Percentiles rank a stretch among this genome's conserved stretches.
Conservation (phyloP, 2,797 vertebrate genomes). For the Parauchenoglanis ngamensis region DNA sequence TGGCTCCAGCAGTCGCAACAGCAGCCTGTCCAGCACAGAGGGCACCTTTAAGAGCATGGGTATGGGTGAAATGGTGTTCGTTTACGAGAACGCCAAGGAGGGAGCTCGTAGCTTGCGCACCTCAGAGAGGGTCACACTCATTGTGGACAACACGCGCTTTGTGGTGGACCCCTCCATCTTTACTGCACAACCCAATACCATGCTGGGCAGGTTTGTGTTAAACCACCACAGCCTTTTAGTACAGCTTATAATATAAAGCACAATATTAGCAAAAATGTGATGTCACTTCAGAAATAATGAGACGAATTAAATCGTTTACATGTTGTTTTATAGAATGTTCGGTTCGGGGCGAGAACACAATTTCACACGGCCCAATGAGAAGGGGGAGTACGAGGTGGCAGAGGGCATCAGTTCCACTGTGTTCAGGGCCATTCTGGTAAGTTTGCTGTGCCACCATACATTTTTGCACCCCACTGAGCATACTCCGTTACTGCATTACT, state of each 20-base stretch:
- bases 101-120: slow-evolving; percentile 83
- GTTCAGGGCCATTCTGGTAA: slow-evolving; percentile 96
- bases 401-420: slow-evolving; percentile 98
- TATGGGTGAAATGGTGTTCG: slow-evolving; percentile 89
- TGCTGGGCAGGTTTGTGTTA: slow-evolving; percentile 90
- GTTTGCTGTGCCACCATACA: slow-evolving; percentile 49
- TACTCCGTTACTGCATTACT: background rate
- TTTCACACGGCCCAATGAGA: slow-evolving; percentile 97
- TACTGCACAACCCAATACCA: slow-evolving; percentile 98
- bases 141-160: slow-evolving; percentile 97
- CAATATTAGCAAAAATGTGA: background rate
- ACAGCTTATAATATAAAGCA: background rate
- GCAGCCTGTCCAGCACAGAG: slow-evolving; percentile 92
- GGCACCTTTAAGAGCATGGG: slow-evolving; percentile 87
- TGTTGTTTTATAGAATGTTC: slow-evolving; percentile 87
- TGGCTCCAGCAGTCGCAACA: slow-evolving; percentile 90
- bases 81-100: slow-evolving; percentile 94
- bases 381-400: slow-evolving; percentile 96
- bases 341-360: slow-evolving; percentile 98
- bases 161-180: slow-evolving; percentile 97
- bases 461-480: background rate
- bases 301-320: background rate
- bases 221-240: background rate
- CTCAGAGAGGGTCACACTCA: slow-evolving; percentile 93
- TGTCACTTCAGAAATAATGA: background rate